A percentile compares a stretch with the other conserved stretches of the same genome.
Conservation (phyloP, 1,140 invertebrate genomes). For the Cotesia chilonis region DNA sequence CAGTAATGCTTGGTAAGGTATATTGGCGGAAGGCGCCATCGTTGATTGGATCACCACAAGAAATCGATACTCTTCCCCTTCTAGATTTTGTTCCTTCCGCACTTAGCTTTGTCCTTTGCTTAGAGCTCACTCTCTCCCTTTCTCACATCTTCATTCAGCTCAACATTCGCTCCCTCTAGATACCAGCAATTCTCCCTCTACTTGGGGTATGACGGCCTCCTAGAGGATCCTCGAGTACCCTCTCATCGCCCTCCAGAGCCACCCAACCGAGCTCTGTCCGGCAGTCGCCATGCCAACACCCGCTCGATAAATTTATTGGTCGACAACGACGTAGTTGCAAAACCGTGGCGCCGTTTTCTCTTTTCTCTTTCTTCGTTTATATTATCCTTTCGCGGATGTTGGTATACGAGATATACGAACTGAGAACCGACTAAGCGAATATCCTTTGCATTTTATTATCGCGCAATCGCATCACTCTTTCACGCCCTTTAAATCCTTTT, state of each 20-base stretch:
- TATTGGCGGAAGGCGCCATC: conserved; percentile 49
- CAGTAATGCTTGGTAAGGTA: conserved; percentile 35
- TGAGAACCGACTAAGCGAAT: too few relatives aligned
- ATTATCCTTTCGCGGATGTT: conserved; percentile 22
- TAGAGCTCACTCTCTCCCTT: conserved; percentile 29
- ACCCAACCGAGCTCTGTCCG: conserved; percentile 63
- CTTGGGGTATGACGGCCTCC: conserved; percentile 62
- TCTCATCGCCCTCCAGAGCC: conserved; percentile 61
- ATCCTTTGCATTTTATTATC: too few relatives aligned
- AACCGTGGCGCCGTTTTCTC: conserved; percentile 32
- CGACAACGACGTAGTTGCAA: conserved; percentile 52
- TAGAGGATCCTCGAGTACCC: conserved; percentile 64
- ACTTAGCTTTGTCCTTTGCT: conserved; percentile 29
- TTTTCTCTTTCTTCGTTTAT: conserved; percentile 42
- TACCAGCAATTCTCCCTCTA: conserved; percentile 52
- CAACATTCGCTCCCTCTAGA: conserved; percentile 37
- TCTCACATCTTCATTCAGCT: conserved; percentile 37
- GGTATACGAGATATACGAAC: too few relatives aligned
- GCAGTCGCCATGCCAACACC: conserved; percentile 67
- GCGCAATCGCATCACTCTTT: too few relatives aligned
- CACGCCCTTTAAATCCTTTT: too few relatives aligned
- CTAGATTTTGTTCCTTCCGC: conserved; percentile 27
- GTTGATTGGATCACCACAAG: conserved; percentile 64
- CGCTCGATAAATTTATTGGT: conserved; percentile 68
- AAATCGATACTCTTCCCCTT: conserved; percentile 59